A percentile compares a stretch with the other conserved stretches of the same genome.
Evolutionary conservation across 2,888 invertebrate species (phyloP).

Genomic region (Plusia festucae): DNA sequence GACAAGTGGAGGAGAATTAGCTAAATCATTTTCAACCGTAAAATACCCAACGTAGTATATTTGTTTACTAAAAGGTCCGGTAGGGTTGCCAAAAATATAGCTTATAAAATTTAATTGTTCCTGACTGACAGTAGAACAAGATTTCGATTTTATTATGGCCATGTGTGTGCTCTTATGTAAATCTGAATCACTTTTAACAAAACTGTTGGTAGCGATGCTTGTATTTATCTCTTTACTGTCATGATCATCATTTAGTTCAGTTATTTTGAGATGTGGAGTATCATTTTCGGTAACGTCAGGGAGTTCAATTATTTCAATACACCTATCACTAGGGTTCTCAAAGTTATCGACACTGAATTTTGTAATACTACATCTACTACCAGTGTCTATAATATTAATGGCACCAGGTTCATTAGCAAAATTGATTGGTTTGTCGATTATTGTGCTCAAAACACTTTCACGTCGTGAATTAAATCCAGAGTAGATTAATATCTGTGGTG

Average conservation of each 20-base stretch:
- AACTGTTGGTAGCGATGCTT: slow-evolving; percentile 10
- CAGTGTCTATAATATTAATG: slow-evolving; percentile 66
- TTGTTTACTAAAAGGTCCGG: slow-evolving; percentile 64
- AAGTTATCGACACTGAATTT: slow-evolving; percentile 17
- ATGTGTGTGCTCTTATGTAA: slow-evolving; percentile 53
- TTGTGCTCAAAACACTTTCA: slow-evolving; percentile 34
- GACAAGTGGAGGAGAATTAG: slow-evolving; percentile 28
- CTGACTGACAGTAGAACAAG: slow-evolving; percentile 63
- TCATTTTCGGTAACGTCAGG: neutral
- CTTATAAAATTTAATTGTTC: slow-evolving; percentile 67
- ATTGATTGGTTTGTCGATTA: slow-evolving; percentile 29
- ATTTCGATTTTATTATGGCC: slow-evolving; percentile 65
- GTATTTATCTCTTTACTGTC: slow-evolving; percentile 12
- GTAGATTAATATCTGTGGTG: slow-evolving; percentile 42
- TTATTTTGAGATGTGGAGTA: neutral
- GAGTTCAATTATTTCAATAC: neutral
- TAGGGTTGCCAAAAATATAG: slow-evolving; percentile 73
- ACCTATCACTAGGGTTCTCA: slow-evolving; percentile 7
- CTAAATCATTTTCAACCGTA: slow-evolving; percentile 71
- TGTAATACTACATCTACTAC: slow-evolving; percentile 49
- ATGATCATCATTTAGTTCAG: neutral
- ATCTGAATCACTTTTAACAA: slow-evolving; percentile 66
- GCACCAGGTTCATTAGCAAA: slow-evolving; percentile 54
- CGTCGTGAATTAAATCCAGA: slow-evolving; percentile 45
- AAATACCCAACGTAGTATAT: slow-evolving; percentile 79